Percentiles rank a stretch among this genome's conserved stretches.
Conservation (phyloP, 2,113 vertebrate species). For the Hypanus sabinus region DNA sequence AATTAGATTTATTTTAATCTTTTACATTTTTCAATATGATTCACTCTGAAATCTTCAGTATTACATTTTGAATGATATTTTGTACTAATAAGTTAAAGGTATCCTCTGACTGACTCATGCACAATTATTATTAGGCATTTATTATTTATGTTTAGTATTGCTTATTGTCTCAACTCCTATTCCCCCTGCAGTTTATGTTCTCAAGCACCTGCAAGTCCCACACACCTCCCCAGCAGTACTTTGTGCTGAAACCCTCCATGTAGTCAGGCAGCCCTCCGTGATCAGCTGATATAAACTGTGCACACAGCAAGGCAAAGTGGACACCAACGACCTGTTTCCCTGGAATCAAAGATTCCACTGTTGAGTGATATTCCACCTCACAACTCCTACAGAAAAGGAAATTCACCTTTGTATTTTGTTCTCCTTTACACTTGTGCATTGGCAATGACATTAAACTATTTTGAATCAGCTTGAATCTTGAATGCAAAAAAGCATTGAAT, state of each 20-base stretch:
- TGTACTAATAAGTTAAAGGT: conserved; percentile 8
- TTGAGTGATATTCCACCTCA: background rate
- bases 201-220: background rate
- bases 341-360: background rate
- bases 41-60: background rate
- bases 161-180: background rate
- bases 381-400: background rate
- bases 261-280: background rate
- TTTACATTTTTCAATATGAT: conserved; percentile 2
- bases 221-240: background rate
- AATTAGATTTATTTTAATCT: conserved; percentile 19
- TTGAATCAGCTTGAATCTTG: too few species aligned
- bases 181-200: background rate
- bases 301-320: background rate
- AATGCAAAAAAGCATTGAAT: background rate
- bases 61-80: conserved; percentile 19
- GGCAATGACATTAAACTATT: too few species aligned
- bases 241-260: background rate
- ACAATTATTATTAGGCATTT: conserved; percentile 17
- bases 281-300: background rate
- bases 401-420: background rate
- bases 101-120: conserved; percentile 10
- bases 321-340: background rate
- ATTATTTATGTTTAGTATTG: conserved; percentile 24
- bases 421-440: too few species aligned